Evolutionary conservation across 1,140 invertebrate species (phyloP).

Genomic region (Drosophila lacteicornis): DNA sequence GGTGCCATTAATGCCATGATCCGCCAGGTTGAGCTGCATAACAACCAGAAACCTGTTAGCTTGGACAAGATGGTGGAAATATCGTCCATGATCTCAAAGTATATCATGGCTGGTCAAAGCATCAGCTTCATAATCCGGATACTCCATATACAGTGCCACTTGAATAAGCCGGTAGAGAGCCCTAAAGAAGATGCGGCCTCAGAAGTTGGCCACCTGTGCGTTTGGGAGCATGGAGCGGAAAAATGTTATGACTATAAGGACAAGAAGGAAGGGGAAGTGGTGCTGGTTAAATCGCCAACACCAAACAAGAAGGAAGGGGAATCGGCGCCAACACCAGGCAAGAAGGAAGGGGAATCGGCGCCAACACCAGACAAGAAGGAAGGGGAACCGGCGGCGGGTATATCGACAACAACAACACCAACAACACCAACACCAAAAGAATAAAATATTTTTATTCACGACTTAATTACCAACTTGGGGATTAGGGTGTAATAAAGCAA

Average conservation of each 20-base stretch:
- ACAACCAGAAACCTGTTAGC: background rate
- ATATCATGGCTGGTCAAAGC: conserved; percentile 13
- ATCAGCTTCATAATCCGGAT: conserved; percentile 10
- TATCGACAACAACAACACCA: no score
- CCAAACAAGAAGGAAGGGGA: no score
- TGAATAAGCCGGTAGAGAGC: background rate
- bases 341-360: no score
- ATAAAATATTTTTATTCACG: no score
- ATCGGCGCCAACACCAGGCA: no score
- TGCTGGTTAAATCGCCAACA: no score
- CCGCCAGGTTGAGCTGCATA: conserved; percentile 4
- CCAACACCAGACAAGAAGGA: no score
- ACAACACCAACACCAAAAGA: no score
- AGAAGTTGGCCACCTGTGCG: conserved; percentile 14
- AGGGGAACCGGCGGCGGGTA: no score
- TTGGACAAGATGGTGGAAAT: background rate
- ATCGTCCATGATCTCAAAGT: background rate
- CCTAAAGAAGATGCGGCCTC: no score
- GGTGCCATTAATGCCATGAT: conserved; percentile 5
- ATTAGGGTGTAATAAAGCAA: no score
- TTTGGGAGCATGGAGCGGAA: background rate
- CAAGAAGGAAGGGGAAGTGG: background rate
- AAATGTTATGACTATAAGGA: conserved; percentile 36
- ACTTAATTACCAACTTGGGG: no score
- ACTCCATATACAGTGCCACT: conserved; percentile 8